Base-by-base conservation (phyloP, 1,140 invertebrate genomes). In the Atopsyche davidsoni region DNA sequence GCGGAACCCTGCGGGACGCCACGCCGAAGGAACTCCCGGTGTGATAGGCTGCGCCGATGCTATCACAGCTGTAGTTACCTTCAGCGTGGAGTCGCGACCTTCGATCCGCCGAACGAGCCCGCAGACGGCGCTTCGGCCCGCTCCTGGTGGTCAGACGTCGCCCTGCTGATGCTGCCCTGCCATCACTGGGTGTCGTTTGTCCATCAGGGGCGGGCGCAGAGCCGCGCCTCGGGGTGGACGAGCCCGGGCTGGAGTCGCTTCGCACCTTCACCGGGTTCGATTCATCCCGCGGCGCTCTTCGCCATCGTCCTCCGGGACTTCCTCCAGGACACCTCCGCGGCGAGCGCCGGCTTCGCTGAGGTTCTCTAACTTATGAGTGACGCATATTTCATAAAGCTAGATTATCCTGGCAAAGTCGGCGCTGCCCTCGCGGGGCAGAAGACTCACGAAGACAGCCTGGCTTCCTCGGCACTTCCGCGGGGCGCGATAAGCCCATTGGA, bases 41-140 rank as follows among this genome's bases (percentile, higher is more conserved):
- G 73, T 76, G 75, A 72, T 70, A 49, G 41, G 49, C 53, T 75
- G 68, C 66, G 35, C 45, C 46, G 45, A 50, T 1, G 17, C 70
- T 76, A 78, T 79, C 77, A 78, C 76, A 78, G 75, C 68, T 63
- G 61, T 71, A 75, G 71, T 76, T 77, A 66, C 70, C 66, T 71
- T 59, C 53, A 64, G 68, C 63, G 68, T 59, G 61, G 43, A n/a
- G n/a, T n/a, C n/a, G n/a, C n/a, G n/a, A n/a, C n/a, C 25, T 28
- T 28, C 25, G 25, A 7, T 28, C 25, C n/a, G 25, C 6, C 25
- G n/a, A 7, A 28, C 25, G 7, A 7, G 7, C 7, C 25, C n/a
- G 7, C 25, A n/a, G 25, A 7, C 25, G 25, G 25, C n/a, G 25
- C 7, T 28, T 28, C 7, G 25, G 7, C n/a, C n/a, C 25, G 7